A percentile compares a stretch with the other conserved stretches of the same genome.
These are phyloP conservation scores for Prionailurus viverrinus DNA, from an alignment of 2,113 vertebrate species.

Conservation along the genomic window DNA sequence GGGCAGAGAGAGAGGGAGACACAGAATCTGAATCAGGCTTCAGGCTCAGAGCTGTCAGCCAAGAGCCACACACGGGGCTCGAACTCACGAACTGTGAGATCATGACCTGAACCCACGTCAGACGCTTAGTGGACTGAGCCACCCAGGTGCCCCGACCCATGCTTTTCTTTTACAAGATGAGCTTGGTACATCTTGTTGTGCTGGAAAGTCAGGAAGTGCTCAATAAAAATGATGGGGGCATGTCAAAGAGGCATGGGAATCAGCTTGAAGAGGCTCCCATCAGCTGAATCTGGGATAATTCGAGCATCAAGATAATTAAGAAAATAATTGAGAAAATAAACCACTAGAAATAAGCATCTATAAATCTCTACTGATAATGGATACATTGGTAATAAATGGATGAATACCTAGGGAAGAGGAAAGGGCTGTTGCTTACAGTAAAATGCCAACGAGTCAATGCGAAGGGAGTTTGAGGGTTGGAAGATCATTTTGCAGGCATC, in stretches of 20 bases:
- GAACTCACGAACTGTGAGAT: no score
- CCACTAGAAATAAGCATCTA: neutral
- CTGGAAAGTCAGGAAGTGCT: neutral
- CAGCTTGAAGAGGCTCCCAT: neutral
- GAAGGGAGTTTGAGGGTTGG: neutral
- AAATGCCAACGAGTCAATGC: neutral
- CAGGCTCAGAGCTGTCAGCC: no score
- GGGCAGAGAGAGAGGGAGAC: no score
- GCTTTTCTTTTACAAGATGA: neutral
- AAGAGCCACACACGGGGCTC: no score
- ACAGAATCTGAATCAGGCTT: no score
- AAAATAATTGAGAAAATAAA: constrained; percentile 34
- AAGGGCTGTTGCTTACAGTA: neutral
- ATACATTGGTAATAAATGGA: neutral
- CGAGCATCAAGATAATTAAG: neutral
- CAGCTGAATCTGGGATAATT: neutral
- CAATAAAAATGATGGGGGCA: neutral
- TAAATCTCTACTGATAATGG: neutral
- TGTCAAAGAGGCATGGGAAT: neutral
- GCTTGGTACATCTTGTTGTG: neutral
- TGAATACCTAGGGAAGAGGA: neutral
- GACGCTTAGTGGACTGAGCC: no score
- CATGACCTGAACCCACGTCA: no score
- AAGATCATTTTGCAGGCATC: neutral
- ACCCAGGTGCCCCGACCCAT: neutral